Evolutionary conservation across 2,888 invertebrate species (phyloP), one percentile per base, ranked within the genome.

Genomic region (Troides aeacus): DNA sequence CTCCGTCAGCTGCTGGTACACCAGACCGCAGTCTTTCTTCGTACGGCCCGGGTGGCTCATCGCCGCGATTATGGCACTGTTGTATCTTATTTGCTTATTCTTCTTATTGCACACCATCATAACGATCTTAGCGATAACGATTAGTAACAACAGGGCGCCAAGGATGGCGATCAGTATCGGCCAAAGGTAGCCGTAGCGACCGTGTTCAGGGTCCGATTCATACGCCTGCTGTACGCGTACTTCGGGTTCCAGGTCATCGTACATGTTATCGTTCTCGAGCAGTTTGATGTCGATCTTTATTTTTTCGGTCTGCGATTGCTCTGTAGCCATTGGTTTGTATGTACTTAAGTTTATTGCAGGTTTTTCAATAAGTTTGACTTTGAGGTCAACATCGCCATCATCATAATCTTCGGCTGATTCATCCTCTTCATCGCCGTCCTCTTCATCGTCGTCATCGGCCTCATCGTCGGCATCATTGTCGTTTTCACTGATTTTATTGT

Each of bases 1-100:
- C 84, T 96, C 96, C 17, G 96, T 96, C 68, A 97, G 89, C 75
- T 96, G 96, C 80, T 96, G 95, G 87, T 96, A 97, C 24, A 97
- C 95, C 71, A 96, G 93, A 4, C 95, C 95, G 77, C 95, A 95
- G 83, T 95, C 95, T 79, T 95, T 95, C 90, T 95, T 95, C 59
- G 93, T 91, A 72, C 92, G 92, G 23, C 87, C 82, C 73, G 89
- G 88, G 73, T 94, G 89, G 77, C 92, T 93, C 93, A 94, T 92
- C 69, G 91, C 92, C 50, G 92, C 92, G 72, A 92, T 89, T 78
- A 92, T 90, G 87, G 92, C 92, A 87, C 91, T 92, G 84, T 92
- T 92, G 77, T 92, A 93, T 81, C 90, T 85, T 53, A 89, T 77
- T 77, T 90, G 89, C 77, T 87, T 86, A 73, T 76, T 84, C 71